Percentiles rank a stretch among this genome's conserved stretches.
phyloP scores from a whole-genome alignment of 2,113 vertebrate genomes.

The Cettia cetti region DNA sequence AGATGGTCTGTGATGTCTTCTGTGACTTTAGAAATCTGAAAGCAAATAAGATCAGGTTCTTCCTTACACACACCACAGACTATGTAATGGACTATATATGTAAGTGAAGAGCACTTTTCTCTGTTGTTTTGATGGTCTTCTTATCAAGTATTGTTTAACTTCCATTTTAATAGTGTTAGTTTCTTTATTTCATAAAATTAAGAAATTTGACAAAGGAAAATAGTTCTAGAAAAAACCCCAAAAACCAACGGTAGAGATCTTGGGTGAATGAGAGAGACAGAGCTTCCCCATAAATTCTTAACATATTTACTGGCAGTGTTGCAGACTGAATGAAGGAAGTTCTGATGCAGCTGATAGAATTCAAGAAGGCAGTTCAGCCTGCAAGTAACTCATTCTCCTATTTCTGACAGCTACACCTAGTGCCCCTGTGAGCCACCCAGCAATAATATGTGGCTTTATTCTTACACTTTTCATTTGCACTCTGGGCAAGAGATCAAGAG shows the following conservation, averaged over 20 bases:
- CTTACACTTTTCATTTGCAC: background rate
- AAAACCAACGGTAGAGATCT: background rate
- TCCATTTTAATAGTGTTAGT: background rate
- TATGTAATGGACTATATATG: background rate
- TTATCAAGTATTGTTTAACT: background rate
- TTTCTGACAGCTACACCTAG: background rate
- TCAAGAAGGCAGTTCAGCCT: background rate
- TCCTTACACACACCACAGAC: background rate
- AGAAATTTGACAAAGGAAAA: background rate
- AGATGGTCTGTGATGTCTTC: background rate
- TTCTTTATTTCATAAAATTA: background rate
- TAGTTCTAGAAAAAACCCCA: background rate
- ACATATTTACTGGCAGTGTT: background rate
- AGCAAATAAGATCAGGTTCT: background rate
- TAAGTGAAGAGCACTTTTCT: background rate
- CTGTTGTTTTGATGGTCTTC: background rate
- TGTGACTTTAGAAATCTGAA: background rate
- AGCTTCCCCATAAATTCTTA: background rate
- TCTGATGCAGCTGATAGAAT: background rate
- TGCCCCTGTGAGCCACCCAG: accelerated
- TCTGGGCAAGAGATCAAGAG: background rate
- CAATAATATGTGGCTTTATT: background rate
- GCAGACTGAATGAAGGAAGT: background rate
- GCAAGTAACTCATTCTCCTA: background rate
- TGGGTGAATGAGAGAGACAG: no score